Base-by-base conservation (phyloP, 2,888 invertebrate genomes). In the Rotaria macrura region DNA sequence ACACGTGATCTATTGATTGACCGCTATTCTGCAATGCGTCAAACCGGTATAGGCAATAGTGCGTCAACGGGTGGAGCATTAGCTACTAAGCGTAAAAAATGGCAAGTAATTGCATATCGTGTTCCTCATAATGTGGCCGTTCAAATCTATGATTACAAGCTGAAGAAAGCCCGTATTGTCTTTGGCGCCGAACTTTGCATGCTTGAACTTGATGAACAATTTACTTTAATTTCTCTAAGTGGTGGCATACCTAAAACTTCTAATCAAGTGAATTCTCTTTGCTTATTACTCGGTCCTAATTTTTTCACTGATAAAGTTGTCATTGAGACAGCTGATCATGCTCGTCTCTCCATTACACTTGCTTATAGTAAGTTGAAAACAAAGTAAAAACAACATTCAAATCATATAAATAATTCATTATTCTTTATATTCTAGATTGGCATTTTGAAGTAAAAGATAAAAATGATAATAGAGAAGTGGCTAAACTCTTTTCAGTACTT, bases 41-140 rank as follows among this genome's bases (percentile, higher is more conserved):
- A 29, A 2, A 6, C 57, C 3, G 29, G 2, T 2, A 20, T 23
- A 6, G 23, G 17, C 20, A 52, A 23, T 6, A 52, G 6, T 52
- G 20, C 2, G 20, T 20, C 20, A 20, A 52, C 52, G 23, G 6
- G 2, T 17, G 4, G 2, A 20, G 23, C 52, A 3, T 20, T 6
- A 4, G 7, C 52, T 17, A 52, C 2, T 2, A 52, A 52, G 23
- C 52, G 52, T 20, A 23, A 10, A 2, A 52, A 52, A 52, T 52
- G 20, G 23, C 4, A 23, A 52, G 17, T 52, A 6, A 52, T 52
- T 6, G 23, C 52, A 1, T 52, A 91, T 88, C 89, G 91, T 85
- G 92, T 92, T 20, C 92, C 92, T n/a, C 92, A 92, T 88, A 92
- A 92, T 89, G 92, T 92, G 23, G 91, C 91, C 79, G 92, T 92